Percentiles rank a stretch among this genome's conserved stretches.
phyloP scores from a whole-genome alignment of 2,113 vertebrate genomes.

The Oryzias curvinotus region DNA sequence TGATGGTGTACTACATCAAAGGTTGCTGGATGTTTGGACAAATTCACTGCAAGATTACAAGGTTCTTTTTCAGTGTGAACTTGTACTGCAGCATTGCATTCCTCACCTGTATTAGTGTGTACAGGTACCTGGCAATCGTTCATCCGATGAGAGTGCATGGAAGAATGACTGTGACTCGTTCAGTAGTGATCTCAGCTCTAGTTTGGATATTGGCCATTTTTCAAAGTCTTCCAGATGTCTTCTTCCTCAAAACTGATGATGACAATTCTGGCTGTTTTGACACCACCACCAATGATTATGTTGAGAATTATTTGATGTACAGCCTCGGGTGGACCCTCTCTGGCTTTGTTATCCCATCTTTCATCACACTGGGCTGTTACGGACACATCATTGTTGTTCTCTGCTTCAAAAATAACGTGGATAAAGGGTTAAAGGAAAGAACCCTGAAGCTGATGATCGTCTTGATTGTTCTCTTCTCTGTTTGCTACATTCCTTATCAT shows the following conservation, averaged over 20 bases:
- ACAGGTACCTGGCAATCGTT: conserved; percentile 84
- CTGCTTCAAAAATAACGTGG: conserved; percentile 47
- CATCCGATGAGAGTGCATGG: conserved; percentile 77
- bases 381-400: conserved; percentile 74
- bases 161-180: conserved; percentile 50
- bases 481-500: conserved; percentile 83
- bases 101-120: conserved; percentile 84
- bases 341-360: conserved; percentile 77
- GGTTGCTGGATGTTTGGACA: conserved; percentile 77
- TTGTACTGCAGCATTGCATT: conserved; percentile 85
- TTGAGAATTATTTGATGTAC: conserved; percentile 70
- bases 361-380: conserved; percentile 80
- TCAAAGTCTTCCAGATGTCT: conserved; percentile 74
- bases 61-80: conserved; percentile 82
- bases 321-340: conserved; percentile 61
- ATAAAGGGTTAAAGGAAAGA: conserved; percentile 64
- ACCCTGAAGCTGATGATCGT: conserved; percentile 75
- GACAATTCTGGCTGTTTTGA: conserved; percentile 51
- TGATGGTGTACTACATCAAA: conserved; percentile 73
- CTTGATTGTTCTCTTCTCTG: conserved; percentile 77
- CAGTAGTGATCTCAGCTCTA: conserved; percentile 25
- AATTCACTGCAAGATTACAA: conserved; percentile 75
- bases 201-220: conserved; percentile 76
- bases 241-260: conserved; percentile 53
- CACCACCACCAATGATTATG: conserved; percentile 12